Conservation (phyloP, 2,113 vertebrate species). For the Pontoporia blainvillei region DNA sequence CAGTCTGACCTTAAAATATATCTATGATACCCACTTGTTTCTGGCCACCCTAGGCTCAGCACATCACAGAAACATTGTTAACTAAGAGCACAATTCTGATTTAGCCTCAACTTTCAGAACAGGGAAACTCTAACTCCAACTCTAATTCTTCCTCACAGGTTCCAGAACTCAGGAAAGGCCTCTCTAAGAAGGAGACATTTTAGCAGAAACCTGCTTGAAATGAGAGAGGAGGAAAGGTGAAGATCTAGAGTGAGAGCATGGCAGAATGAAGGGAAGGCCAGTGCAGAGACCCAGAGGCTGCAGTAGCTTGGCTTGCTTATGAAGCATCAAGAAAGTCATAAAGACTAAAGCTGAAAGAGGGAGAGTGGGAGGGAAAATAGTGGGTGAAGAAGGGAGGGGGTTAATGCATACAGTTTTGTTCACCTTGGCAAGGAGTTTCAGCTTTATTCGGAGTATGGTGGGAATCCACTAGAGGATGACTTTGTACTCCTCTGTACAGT, state of each 20-base stretch:
- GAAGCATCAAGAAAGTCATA: not conserved
- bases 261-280: not conserved
- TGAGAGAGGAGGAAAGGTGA: not conserved
- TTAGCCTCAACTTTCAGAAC: not conserved
- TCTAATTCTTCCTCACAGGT: not conserved
- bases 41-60: not conserved
- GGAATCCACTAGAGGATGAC: not conserved
- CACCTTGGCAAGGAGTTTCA: not conserved
- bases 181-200: not conserved
- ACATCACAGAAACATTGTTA: not conserved
- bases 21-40: not conserved
- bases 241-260: not conserved
- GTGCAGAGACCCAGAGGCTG: not conserved
- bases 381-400: not conserved
- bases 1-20: not conserved
- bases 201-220: not conserved
- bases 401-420: not conserved
- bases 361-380: not conserved
- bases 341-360: not conserved
- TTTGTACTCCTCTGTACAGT: too few species aligned
- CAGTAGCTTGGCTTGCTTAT: not conserved
- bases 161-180: not conserved
- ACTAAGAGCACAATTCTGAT: not conserved
- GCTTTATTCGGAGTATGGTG: not conserved
- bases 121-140: not conserved